Percentiles rank a stretch among this genome's conserved stretches.
phyloP scores from a whole-genome alignment of 2,888 invertebrate genomes.

The Osmoderma eremita region DNA sequence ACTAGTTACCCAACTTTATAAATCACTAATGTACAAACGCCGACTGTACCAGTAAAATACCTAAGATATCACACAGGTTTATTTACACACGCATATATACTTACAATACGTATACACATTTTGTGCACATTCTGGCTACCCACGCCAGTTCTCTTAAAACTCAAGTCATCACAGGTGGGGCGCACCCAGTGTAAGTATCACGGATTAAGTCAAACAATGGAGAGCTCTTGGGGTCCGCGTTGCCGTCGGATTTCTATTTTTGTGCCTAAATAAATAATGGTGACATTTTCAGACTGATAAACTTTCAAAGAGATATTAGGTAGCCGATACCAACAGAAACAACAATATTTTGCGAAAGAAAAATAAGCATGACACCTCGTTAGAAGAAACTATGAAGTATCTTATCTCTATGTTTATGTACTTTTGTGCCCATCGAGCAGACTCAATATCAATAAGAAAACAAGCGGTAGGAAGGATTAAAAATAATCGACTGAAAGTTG shows the following conservation, averaged over 20 bases:
- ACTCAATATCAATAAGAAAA: too few species aligned
- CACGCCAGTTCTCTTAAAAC: constrained; percentile 30
- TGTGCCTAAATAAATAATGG: constrained; percentile 37
- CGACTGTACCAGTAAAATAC: neutral
- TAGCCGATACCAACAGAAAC: neutral
- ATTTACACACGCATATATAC: neutral
- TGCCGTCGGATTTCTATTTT: constrained; percentile 27
- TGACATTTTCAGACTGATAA: constrained; percentile 25
- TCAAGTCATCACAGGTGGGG: constrained; percentile 43
- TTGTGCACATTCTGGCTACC: constrained; percentile 38
- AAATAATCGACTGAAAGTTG: too few species aligned
- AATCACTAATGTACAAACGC: neutral
- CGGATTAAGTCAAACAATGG: constrained; percentile 43
- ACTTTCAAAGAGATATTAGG: constrained; percentile 13
- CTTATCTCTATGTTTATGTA: too few species aligned
- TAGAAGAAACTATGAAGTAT: too few species aligned
- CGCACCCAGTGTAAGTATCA: constrained; percentile 42
- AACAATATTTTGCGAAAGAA: neutral
- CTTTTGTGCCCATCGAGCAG: too few species aligned
- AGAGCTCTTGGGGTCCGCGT: constrained; percentile 16
- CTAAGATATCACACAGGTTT: constrained; percentile 6
- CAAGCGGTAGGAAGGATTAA: too few species aligned
- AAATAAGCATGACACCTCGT: too few species aligned
- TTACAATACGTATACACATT: constrained; percentile 13
- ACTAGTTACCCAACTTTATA: neutral